Conservation (phyloP, 2,113 vertebrate genomes). For the Microtus pennsylvanicus region DNA sequence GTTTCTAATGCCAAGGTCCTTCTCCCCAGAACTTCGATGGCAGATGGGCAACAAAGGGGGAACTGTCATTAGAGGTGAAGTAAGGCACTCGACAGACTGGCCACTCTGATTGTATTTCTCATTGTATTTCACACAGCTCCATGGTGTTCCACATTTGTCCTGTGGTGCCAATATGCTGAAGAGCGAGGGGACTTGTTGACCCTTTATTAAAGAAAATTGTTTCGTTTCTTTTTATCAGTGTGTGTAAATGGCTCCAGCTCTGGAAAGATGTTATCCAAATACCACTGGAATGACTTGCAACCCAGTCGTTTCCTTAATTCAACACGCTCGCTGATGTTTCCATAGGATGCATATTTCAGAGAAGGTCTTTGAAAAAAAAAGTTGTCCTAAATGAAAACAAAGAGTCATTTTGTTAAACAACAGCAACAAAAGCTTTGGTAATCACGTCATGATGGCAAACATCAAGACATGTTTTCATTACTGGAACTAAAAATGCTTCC, state of each 20-base stretch:
- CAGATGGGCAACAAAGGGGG: neutral
- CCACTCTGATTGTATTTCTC: neutral
- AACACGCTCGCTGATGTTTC: conserved; percentile 92
- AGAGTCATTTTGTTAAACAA: conserved; percentile 38
- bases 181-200: conserved; percentile 88
- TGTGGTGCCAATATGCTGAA: conserved; percentile 90
- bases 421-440: neutral
- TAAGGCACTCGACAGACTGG: neutral
- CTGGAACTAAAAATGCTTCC: neutral
- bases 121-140: neutral
- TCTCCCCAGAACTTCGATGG: neutral
- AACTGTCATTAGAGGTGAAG: too few relatives aligned
- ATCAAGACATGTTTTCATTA: neutral
- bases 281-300: conserved; percentile 96
- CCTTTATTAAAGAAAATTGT: conserved; percentile 89
- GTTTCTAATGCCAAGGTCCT: neutral
- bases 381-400: conserved; percentile 89
- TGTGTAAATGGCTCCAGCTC: conserved; percentile 91
- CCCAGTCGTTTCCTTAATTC: conserved; percentile 90
- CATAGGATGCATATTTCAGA: conserved; percentile 88
- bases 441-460: neutral
- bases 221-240: conserved; percentile 87
- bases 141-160: neutral
- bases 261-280: conserved; percentile 95
- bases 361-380: conserved; percentile 92